These are phyloP conservation scores for Rutpela maculata DNA, from an alignment of 2,888 invertebrate genomes.

Conservation along the genomic window DNA sequence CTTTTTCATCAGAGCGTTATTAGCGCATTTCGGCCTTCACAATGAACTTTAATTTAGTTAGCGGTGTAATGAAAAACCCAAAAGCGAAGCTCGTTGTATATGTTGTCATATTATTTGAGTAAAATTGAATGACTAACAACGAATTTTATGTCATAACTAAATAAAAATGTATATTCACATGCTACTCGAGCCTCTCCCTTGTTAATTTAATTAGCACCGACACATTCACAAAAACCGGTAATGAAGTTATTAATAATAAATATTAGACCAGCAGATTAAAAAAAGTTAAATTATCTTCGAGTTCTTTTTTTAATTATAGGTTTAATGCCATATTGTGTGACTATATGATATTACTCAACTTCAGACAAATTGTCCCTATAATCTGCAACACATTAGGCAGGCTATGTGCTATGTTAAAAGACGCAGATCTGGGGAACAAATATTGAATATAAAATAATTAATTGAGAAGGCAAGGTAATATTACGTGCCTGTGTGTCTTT, in stretches of 20 bases:
- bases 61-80: not conserved
- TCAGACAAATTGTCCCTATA: too few relatives aligned
- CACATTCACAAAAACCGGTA: not conserved
- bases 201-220: not conserved
- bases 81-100: not conserved
- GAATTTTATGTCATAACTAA: not conserved
- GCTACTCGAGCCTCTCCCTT: not conserved
- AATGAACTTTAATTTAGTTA: not conserved
- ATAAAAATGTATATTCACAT: not conserved
- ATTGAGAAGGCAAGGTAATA: too few relatives aligned
- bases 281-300: not conserved
- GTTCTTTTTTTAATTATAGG: not conserved
- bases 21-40: not conserved
- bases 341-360: too few relatives aligned
- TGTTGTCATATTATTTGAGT: not conserved
- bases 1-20: too few relatives aligned
- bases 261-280: not conserved
- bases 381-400: too few relatives aligned
- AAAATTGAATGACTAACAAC: not conserved
- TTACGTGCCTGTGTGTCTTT: too few relatives aligned
- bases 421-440: too few relatives aligned
- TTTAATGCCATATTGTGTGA: not conserved
- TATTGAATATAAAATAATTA: too few relatives aligned
- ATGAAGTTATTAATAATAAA: not conserved
- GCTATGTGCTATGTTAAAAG: too few relatives aligned